These are phyloP conservation scores for Zootermopsis nevadensis DNA, from an alignment of 2,888 invertebrate genomes.

Conservation along the genomic window DNA sequence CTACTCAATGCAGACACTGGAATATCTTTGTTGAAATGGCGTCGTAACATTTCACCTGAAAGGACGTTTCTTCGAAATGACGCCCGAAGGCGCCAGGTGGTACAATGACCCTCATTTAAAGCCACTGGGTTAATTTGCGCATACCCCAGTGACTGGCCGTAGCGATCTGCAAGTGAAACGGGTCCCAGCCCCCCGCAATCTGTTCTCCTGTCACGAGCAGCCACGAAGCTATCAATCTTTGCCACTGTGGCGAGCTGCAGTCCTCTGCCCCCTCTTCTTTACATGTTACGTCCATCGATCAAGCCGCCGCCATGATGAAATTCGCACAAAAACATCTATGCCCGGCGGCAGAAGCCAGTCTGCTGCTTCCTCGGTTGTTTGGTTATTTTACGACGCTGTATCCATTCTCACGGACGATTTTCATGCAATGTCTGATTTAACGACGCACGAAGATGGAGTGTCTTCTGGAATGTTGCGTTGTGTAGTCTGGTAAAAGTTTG, in stretches of 20 bases:
- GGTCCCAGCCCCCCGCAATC: constrained; percentile 21
- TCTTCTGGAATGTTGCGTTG: too few species aligned
- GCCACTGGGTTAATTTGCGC: not conserved
- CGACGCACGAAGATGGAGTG: too few species aligned
- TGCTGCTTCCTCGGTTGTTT: too few species aligned
- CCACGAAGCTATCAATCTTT: constrained; percentile 41
- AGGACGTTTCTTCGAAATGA: too few species aligned
- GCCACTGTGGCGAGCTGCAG: constrained; percentile 4
- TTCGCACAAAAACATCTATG: not conserved
- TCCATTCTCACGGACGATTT: too few species aligned
- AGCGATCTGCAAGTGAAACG: constrained; percentile 33
- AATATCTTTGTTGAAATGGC: too few species aligned
- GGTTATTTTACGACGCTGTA: too few species aligned
- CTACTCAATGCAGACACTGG: not conserved
- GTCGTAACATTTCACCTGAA: too few species aligned
- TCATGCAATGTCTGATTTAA: too few species aligned
- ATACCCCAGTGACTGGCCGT: constrained; percentile 11
- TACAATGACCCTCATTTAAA: not conserved
- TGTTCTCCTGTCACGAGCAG: constrained; percentile 40
- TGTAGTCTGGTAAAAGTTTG: too few species aligned
- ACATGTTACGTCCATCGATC: constrained; percentile 31
- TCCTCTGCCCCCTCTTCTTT: constrained; percentile 15
- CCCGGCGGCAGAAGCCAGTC: too few species aligned
- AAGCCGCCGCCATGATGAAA: not conserved
- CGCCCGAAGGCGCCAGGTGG: not conserved